Base-by-base conservation (phyloP, 2,888 invertebrate species). In the Rotaria macrura region DNA sequence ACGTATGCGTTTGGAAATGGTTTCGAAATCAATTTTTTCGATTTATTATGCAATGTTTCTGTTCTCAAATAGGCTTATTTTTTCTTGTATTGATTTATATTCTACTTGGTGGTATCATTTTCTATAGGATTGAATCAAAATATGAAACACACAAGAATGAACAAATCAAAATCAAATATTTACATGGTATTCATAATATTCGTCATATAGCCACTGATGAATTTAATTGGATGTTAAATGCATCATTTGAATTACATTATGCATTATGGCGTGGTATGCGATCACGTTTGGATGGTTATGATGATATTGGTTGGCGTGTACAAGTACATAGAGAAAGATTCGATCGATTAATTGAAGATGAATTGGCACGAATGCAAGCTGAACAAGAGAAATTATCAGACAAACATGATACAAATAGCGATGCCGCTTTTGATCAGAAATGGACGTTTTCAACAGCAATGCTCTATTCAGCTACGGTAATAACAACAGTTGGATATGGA, bases 401-500 rank as follows among this genome's bases (percentile, higher is more conserved):
- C 34, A 65, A 65, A 34, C 65, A 65, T 29, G 65, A 65, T 65
- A 1, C 29, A 65, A 17, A 14, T 20, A 29, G 34, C 3, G 79
- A 40, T 43, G n/a, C 25, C 10, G 5, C 40, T 3, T 79, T 25
- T n/a, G n/a, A 79, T 43, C 79, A 43, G 43, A 38, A 40, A 43
- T 87, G 87, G 87, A 85, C 79, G 12, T 86, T 79, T 65, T 55
- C 85, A 10, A 84, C 85, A n/a, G 86, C 87, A 4, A 47, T 87
- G 72, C 65, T 87, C 2, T 87, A 85, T 55, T 87, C 86, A 10
- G 85, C 87, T 25, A 87, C 87, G 20, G 85, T 87, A 2, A 87
- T 87, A 23, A 87, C 86, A 7, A 87, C 87, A 54, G 87, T 87
- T 20, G 87, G 87, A n/a, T 87, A 87, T 43, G 87, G 87, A 34